Evolutionary conservation across 2,888 invertebrate genomes (phyloP).

Genomic region (Beris chalybata): DNA sequence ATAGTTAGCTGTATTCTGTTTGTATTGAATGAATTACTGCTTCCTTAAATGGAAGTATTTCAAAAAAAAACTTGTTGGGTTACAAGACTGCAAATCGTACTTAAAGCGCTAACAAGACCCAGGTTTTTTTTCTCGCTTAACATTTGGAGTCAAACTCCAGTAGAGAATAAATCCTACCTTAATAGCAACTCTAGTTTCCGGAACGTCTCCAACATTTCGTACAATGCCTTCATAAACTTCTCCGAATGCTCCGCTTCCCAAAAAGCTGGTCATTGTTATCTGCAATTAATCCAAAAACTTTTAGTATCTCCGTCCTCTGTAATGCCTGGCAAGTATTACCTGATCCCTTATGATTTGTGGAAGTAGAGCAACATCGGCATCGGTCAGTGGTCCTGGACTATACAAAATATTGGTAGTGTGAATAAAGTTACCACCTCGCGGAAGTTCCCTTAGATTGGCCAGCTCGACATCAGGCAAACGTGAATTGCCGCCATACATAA

Average conservation of each 20-base stretch:
- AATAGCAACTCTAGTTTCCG: constrained; percentile 83
- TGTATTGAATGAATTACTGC: no score
- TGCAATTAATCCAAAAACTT: constrained; percentile 11
- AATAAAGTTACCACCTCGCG: constrained; percentile 68
- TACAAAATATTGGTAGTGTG: constrained; percentile 86
- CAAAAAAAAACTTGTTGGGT: no score
- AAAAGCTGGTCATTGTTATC: constrained; percentile 81
- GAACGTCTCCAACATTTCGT: constrained; percentile 64
- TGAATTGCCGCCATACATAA: constrained; percentile 60
- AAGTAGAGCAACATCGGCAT: constrained; percentile 75
- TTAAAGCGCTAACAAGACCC: no score
- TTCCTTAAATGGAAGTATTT: no score
- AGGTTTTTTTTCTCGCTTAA: no score
- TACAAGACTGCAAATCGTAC: no score
- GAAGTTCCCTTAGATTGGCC: constrained; percentile 82
- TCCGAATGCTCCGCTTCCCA: constrained; percentile 96
- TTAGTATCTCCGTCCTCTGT: neutral
- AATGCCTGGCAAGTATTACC: constrained; percentile 31
- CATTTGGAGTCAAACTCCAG: no score
- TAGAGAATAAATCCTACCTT: constrained; percentile 63
- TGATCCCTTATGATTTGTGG: constrained; percentile 87
- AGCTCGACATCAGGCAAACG: constrained; percentile 78
- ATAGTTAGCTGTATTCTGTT: no score
- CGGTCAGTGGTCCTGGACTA: constrained; percentile 65
- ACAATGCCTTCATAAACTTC: constrained; percentile 95